Percentiles rank a stretch among this genome's conserved stretches.
These are phyloP conservation scores for Trichonephila inaurata DNA, from an alignment of 1,140 invertebrate genomes.

Conservation along the genomic window DNA sequence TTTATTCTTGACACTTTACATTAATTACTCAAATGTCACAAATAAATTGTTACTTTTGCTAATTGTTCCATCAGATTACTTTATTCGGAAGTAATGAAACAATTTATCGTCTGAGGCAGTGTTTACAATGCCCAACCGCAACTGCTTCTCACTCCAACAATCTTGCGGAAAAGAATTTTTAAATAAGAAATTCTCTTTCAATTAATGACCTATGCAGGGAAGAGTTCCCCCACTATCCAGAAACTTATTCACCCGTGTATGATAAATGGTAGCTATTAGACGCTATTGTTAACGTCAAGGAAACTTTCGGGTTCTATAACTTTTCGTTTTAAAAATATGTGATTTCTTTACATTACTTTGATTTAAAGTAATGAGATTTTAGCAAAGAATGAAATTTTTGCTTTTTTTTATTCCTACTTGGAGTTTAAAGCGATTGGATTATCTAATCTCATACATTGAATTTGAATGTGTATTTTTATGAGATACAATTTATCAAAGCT, in stretches of 20 bases:
- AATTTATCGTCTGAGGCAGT: conserved; percentile 44
- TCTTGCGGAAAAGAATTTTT: conserved; percentile 45
- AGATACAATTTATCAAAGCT: conserved; percentile 18
- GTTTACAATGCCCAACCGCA: neutral
- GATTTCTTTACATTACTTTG: conserved; percentile 61
- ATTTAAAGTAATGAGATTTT: conserved; percentile 64
- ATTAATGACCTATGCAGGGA: conserved; percentile 50
- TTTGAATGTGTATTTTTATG: conserved; percentile 43
- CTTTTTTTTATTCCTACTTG: neutral
- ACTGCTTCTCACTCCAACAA: neutral
- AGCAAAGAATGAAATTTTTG: conserved; percentile 21
- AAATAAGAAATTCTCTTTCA: conserved; percentile 59
- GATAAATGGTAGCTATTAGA: conserved; percentile 56
- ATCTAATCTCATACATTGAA: conserved; percentile 52
- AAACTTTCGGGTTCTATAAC: conserved; percentile 61
- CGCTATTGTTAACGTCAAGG: conserved; percentile 43
- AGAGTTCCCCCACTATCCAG: neutral
- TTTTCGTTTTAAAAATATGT: conserved; percentile 61
- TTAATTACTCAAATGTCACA: conserved; percentile 22
- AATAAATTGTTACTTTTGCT: conserved; percentile 27
- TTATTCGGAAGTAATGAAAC: conserved; percentile 41
- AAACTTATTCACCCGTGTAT: conserved; percentile 62
- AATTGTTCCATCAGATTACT: conserved; percentile 45
- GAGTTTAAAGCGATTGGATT: conserved; percentile 37
- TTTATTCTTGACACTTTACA: neutral